These are phyloP conservation scores for Mustela lutreola DNA, from an alignment of 2,113 vertebrate genomes.

Conservation along the genomic window DNA sequence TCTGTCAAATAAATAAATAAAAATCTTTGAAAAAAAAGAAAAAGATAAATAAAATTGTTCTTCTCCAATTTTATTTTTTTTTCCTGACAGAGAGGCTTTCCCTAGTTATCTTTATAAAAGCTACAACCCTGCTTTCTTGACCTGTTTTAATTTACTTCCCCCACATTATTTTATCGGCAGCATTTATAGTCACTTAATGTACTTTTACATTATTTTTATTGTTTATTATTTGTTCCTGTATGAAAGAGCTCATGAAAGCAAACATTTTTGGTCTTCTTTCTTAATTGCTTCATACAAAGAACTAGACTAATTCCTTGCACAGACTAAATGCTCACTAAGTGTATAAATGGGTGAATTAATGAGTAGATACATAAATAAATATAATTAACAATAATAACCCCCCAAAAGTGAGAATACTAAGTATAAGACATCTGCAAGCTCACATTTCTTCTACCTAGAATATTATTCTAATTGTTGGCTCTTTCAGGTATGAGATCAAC, in stretches of 20 bases:
- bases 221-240: neutral
- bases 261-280: neutral
- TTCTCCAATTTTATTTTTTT: neutral
- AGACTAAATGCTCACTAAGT: neutral
- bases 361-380: neutral
- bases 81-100: neutral
- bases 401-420: neutral
- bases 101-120: neutral
- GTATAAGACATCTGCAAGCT: neutral
- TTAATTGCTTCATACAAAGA: neutral
- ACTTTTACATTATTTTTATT: neutral
- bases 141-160: neutral
- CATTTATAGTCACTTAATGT: neutral
- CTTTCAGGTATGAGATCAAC: neutral
- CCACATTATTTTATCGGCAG: neutral
- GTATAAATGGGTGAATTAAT: neutral
- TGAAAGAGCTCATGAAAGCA: neutral
- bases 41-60: neutral
- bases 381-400: neutral
- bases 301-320: neutral
- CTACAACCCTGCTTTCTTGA: neutral
- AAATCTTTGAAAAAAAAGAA: no score
- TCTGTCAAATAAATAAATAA: no score
- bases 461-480: neutral
- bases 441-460: neutral